phyloP scores from a whole-genome alignment of 2,888 invertebrate genomes.

The Parapristionchus giblindavisi region DNA sequence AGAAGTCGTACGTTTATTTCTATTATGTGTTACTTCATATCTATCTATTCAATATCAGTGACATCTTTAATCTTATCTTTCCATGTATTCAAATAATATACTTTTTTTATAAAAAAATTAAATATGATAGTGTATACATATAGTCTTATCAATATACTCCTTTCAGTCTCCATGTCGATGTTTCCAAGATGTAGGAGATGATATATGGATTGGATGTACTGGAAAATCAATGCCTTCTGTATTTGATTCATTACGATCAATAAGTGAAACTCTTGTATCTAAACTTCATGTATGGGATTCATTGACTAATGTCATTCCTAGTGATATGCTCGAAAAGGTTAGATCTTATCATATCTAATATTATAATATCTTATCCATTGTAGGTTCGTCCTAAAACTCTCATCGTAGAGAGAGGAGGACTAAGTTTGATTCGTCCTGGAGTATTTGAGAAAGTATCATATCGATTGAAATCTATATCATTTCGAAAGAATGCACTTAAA shows the following conservation, averaged over 20 bases:
- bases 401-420: conserved; percentile 52
- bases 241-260: conserved; percentile 48
- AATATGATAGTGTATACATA: not conserved
- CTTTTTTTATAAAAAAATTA: not conserved
- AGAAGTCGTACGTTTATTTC: no score
- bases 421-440: conserved; percentile 52
- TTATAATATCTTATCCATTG: not conserved
- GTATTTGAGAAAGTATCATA: conserved; percentile 49
- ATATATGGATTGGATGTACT: conserved; percentile 50
- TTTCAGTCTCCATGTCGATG: conserved; percentile 35
- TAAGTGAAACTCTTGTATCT: conserved; percentile 57
- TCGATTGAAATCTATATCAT: conserved; percentile 46
- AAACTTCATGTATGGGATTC: conserved; percentile 60
- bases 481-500: conserved; percentile 62
- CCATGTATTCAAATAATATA: not conserved
- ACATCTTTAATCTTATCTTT: no score
- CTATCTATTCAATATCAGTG: no score
- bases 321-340: conserved; percentile 60
- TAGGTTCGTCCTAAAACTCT: conserved; percentile 51
- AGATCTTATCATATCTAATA: no score
- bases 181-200: not conserved
- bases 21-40: no score
- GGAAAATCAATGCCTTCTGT: conserved; percentile 52
- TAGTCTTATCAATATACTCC: not conserved
- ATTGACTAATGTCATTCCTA: conserved; percentile 54